phyloP scores from a whole-genome alignment of 2,113 vertebrate species.

The Brachyhypopomus gauderio region DNA sequence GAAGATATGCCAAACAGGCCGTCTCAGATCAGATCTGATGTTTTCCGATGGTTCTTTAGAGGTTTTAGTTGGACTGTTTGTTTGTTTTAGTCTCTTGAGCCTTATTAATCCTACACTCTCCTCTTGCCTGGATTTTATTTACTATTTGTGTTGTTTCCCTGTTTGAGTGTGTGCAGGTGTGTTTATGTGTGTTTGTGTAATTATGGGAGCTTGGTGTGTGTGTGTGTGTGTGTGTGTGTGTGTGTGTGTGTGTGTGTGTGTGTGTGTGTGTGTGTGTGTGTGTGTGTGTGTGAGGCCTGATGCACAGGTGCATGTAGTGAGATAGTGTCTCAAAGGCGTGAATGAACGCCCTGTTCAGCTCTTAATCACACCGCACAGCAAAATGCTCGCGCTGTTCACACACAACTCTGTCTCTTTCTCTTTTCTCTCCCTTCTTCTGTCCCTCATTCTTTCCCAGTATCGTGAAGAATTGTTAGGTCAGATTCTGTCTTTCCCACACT shows the following conservation, averaged over 20 bases:
- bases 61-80: no score
- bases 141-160: background rate
- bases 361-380: conserved; percentile 44
- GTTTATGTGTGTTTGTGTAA: no score
- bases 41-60: background rate
- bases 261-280: conserved; percentile 24
- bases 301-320: conserved; percentile 42
- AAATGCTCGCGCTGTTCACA: conserved; percentile 15
- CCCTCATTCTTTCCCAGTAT: background rate
- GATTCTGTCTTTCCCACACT: no score
- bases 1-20: conserved; percentile 4
- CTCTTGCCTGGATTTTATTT: background rate
- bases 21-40: conserved; percentile 23
- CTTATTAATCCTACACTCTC: background rate
- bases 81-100: background rate
- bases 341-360: conserved; percentile 50
- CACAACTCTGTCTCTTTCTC: conserved; percentile 13
- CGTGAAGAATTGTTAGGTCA: no score
- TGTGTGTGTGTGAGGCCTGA: background rate
- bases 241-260: background rate
- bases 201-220: no score
- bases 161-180: background rate
- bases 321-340: conserved; percentile 47
- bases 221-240: background rate
- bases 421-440: background rate